phyloP scores from a whole-genome alignment of 2,113 vertebrate genomes.

The Archocentrus centrarchus region DNA sequence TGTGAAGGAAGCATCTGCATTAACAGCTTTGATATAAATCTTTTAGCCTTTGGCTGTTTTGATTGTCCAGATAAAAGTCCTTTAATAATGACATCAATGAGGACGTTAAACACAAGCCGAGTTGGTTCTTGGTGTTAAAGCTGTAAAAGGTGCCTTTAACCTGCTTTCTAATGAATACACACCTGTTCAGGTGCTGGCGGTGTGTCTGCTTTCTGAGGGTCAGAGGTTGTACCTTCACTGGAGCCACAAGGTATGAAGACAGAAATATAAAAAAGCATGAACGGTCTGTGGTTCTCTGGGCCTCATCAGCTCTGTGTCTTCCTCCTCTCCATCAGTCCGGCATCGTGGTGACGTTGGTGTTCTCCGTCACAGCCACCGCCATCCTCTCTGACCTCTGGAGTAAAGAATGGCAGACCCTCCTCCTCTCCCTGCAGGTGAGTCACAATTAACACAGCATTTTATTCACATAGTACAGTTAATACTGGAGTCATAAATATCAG shows the following conservation, averaged over 20 bases:
- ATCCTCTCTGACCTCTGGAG: constrained; percentile 83
- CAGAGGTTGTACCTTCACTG: constrained; percentile 89
- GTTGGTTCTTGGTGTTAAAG: neutral
- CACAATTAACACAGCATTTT: neutral
- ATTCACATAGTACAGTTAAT: neutral
- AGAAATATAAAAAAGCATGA: neutral
- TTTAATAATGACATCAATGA: neutral
- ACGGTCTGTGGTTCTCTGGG: neutral
- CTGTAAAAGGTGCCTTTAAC: neutral
- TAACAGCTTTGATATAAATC: neutral
- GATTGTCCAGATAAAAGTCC: neutral
- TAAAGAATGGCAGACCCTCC: constrained; percentile 85
- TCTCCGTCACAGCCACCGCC: constrained; percentile 79
- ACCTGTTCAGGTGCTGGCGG: constrained; percentile 82
- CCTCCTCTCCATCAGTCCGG: constrained; percentile 74
- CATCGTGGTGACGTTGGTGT: constrained; percentile 80
- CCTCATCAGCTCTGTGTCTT: neutral
- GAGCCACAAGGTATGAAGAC: constrained; percentile 87
- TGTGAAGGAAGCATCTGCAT: neutral
- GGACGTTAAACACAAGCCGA: neutral
- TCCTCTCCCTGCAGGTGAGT: constrained; percentile 87
- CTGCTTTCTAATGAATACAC: neutral
- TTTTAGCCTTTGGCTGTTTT: neutral
- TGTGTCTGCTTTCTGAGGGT: constrained; percentile 89
- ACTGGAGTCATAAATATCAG: neutral